Base-by-base conservation (phyloP, 2,797 vertebrate species). In the Lepilemur septentrionalis region DNA sequence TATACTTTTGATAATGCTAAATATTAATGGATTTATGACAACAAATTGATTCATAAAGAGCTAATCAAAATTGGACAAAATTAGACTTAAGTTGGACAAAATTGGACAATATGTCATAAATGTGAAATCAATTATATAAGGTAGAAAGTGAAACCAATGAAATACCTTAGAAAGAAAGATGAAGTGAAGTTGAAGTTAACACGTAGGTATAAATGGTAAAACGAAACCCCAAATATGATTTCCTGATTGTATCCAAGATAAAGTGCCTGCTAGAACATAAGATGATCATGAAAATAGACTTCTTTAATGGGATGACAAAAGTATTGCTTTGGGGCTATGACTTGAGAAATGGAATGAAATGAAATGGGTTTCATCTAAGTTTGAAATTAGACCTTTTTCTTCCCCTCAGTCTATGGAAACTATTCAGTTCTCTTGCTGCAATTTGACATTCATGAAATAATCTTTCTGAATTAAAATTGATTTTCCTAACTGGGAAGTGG, bases 1-100 rank as follows among this genome's bases (percentile, higher is more conserved):
- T 73, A 93, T 50, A n/a, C 17, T 91, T 95, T 93, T 52, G 48
- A 91, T 65, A 87, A 87, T 82, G 30, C 80, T 78, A 95, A 94
- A 81, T 96, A 93, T 96, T 97, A 93, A 97, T 91, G 85, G 38
- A 69, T 87, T 50, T 89, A 89, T 79, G 32, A n/a, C 69, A 96
- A 61, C 9, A 55, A 90, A 91, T 65, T 93, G 88, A 92, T 83
- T 70, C 65, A 78, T 50, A 95, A 63, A 94, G 86, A 92, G 30
- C 28, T 91, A 75, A 94, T 95, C 69, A 91, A 94, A 92, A 95
- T 9, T 92, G 65, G 28, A 81, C 38, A 67, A 97, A 90, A 94
- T 38, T 92, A 50, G n/a, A 88, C 32, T 78, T 97, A 78, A 70
- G 55, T 43, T 82, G 69, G 32, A 55, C 6, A 91, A 92, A 96